Evolutionary conservation across 2,888 invertebrate species (phyloP).

Genomic region (Melanargia galathea): DNA sequence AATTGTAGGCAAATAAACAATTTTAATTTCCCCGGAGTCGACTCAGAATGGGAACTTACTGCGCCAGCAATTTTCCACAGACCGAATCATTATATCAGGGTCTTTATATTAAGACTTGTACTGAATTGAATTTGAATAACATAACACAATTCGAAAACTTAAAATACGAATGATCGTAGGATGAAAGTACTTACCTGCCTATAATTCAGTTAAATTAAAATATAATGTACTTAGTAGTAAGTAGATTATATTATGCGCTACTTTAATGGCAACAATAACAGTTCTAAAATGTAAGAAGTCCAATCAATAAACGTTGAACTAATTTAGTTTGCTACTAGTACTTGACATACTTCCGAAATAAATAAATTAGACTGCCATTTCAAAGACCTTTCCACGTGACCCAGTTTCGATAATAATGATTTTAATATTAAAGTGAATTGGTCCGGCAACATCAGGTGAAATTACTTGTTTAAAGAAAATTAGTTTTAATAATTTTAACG

Average conservation of each 20-base stretch:
- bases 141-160: no score
- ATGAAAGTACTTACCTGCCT: no score
- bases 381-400: conserved; percentile 25
- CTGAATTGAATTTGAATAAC: not conserved
- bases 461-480: not conserved
- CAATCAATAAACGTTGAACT: not conserved
- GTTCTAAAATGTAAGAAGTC: no score
- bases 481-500: not conserved
- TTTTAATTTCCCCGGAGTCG: conserved; percentile 1
- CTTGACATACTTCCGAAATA: conserved; percentile 18
- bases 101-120: not conserved
- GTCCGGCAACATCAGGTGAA: conserved; percentile 5
- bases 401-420: conserved; percentile 19
- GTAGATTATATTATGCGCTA: not conserved
- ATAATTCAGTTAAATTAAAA: no score
- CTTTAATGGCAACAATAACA: not conserved
- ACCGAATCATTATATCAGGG: not conserved
- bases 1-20: conserved; percentile 6
- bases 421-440: conserved; percentile 6
- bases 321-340: conserved; percentile 15
- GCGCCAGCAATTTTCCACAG: conserved; percentile 1
- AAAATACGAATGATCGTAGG: no score
- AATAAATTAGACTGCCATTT: conserved; percentile 21
- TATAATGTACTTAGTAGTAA: no score
- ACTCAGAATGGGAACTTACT: conserved; percentile 7